phyloP scores from a whole-genome alignment of 2,797 vertebrate genomes.

The Lates japonicus region DNA sequence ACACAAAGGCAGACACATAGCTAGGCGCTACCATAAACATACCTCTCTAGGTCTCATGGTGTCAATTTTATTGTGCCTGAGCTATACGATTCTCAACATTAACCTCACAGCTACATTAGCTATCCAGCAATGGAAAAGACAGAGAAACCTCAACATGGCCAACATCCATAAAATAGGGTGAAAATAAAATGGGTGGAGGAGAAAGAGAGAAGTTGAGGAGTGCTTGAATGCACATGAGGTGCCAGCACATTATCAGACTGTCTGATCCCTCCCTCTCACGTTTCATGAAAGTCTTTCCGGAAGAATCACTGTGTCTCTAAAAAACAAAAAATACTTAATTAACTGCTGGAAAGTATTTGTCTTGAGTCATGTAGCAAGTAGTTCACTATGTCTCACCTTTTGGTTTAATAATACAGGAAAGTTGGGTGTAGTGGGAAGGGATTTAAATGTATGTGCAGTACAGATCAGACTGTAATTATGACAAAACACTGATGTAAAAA shows the following conservation, averaged over 20 bases:
- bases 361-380: conserved; percentile 50
- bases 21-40: conserved; percentile 62
- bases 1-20: conserved; percentile 66
- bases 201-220: conserved; percentile 51
- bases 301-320: not conserved
- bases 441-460: conserved; percentile 63
- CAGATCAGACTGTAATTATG: conserved; percentile 57
- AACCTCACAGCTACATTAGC: conserved; percentile 80
- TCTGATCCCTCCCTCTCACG: conserved; percentile 24
- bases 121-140: conserved; percentile 53
- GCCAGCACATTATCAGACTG: conserved; percentile 64
- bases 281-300: conserved; percentile 43
- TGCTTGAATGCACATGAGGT: conserved; percentile 71
- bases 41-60: conserved; percentile 58
- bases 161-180: conserved; percentile 65
- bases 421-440: conserved; percentile 56
- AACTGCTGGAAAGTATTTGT: conserved; percentile 52
- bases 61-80: conserved; percentile 76
- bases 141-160: conserved; percentile 53
- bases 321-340: conserved; percentile 58
- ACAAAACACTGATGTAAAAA: conserved; percentile 43
- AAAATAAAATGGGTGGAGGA: conserved; percentile 57
- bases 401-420: conserved; percentile 65
- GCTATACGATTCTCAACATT: conserved; percentile 81
- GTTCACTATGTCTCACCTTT: conserved; percentile 71